Evolutionary conservation across 2,888 invertebrate species (phyloP).

Genomic region (Hyppa rectilinea): DNA sequence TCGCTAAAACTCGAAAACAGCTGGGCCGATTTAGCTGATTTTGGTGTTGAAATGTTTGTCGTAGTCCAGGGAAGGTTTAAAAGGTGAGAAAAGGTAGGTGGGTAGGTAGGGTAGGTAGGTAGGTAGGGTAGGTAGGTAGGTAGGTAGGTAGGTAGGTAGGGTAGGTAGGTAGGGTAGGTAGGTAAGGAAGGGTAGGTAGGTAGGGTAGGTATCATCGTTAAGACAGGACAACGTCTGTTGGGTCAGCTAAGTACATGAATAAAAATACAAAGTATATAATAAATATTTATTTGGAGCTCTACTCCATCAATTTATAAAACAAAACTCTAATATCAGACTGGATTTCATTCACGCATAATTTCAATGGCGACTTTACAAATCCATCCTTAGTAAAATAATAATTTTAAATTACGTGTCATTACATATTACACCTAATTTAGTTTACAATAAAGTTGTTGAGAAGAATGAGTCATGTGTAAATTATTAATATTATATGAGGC

Average conservation of each 20-base stretch:
- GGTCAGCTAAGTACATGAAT: background rate
- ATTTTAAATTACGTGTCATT: constrained; percentile 64
- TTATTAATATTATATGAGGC: constrained; percentile 33
- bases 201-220: too few relatives aligned
- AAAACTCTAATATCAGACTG: constrained; percentile 62
- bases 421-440: constrained; percentile 70
- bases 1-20: too few relatives aligned
- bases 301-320: constrained; percentile 75
- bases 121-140: too few relatives aligned
- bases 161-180: too few relatives aligned
- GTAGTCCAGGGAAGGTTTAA: too few relatives aligned
- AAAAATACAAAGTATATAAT: constrained; percentile 60
- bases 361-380: constrained; percentile 54
- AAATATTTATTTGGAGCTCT: constrained; percentile 82
- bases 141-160: too few relatives aligned
- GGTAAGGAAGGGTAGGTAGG: too few relatives aligned
- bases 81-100: too few relatives aligned
- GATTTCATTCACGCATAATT: constrained; percentile 56
- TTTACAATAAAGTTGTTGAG: constrained; percentile 53
- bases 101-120: too few relatives aligned
- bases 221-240: too few relatives aligned
- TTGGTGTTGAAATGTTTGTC: too few relatives aligned
- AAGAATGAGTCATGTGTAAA: constrained; percentile 16
- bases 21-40: too few relatives aligned
- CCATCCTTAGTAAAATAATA: constrained; percentile 56